Conservation (phyloP, 2,888 invertebrate genomes). For the Amphimallon solstitiale region DNA sequence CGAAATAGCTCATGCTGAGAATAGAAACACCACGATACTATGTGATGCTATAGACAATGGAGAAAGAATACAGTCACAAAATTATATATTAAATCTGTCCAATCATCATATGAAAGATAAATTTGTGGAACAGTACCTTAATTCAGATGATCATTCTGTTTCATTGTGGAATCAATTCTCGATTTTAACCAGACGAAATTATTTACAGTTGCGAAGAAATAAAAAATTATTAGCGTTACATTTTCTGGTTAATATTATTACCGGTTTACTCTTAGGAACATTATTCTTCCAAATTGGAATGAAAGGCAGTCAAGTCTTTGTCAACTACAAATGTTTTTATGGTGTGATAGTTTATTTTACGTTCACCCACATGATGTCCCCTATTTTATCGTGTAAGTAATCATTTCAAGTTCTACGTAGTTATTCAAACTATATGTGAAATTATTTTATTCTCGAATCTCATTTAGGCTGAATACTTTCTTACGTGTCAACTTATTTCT, state of each 20-base stretch:
- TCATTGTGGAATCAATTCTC: constrained; percentile 32
- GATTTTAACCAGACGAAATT: constrained; percentile 19
- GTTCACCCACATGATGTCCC: constrained; percentile 34
- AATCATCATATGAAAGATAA: not conserved
- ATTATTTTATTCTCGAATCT: no score
- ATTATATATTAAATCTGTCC: not conserved
- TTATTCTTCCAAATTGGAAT: constrained; percentile 34
- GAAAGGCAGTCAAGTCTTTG: not conserved
- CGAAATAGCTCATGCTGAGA: constrained; percentile 19
- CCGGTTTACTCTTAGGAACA: constrained; percentile 23
- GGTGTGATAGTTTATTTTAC: constrained; percentile 23
- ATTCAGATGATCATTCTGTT: constrained; percentile 7
- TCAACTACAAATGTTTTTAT: constrained; percentile 19
- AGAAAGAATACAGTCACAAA: not conserved
- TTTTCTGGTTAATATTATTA: constrained; percentile 29
- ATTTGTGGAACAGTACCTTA: not conserved
- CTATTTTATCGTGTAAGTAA: constrained; percentile 37
- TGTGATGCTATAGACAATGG: constrained; percentile 7
- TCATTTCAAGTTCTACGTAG: no score
- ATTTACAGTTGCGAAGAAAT: constrained; percentile 31
- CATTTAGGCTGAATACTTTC: no score
- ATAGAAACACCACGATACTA: constrained; percentile 1
- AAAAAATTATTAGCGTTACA: constrained; percentile 31
- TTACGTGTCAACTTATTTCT: no score
- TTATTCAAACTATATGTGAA: no score